These are phyloP conservation scores for Willowsia nigromaculata DNA, from an alignment of 2,888 invertebrate species.

Conservation along the genomic window DNA sequence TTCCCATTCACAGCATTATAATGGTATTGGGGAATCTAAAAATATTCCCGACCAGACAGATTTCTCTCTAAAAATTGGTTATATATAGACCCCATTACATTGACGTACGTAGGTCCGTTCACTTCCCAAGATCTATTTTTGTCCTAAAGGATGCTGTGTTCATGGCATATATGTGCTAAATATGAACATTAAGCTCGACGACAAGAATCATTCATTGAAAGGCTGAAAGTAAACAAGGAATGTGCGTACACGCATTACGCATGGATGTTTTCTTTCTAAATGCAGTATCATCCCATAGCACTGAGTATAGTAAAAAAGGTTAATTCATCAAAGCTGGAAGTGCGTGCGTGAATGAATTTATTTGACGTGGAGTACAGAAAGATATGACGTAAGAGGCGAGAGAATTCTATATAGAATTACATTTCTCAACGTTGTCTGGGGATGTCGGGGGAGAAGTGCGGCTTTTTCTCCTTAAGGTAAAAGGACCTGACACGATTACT, in stretches of 20 bases:
- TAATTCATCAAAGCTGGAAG: conserved; percentile 11
- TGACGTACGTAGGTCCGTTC: conserved; percentile 39
- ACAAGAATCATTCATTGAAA: conserved; percentile 51
- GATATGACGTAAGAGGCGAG: conserved; percentile 38
- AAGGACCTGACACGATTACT: not conserved
- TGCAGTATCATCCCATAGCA: not conserved
- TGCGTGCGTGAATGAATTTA: conserved; percentile 56
- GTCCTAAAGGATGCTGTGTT: not conserved
- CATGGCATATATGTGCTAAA: not conserved
- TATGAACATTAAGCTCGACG: not conserved
- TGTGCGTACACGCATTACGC: conserved; percentile 23
- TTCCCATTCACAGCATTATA: conserved; percentile 52
- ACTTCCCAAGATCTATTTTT: conserved; percentile 21
- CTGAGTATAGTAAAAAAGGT: not conserved
- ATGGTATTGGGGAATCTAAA: conserved; percentile 26
- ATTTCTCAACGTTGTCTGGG: not conserved
- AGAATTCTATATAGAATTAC: not conserved
- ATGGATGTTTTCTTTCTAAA: not conserved
- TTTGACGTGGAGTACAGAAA: not conserved
- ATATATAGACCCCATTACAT: conserved; percentile 40
- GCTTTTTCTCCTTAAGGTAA: not conserved
- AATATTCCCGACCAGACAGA: conserved; percentile 9
- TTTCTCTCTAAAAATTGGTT: conserved; percentile 6
- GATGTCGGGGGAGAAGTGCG: not conserved
- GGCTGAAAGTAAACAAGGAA: not conserved